Percentiles rank a stretch among this genome's conserved stretches.
These are phyloP conservation scores for Nymphalis c-album DNA, from an alignment of 2,888 invertebrate species.

Conservation along the genomic window DNA sequence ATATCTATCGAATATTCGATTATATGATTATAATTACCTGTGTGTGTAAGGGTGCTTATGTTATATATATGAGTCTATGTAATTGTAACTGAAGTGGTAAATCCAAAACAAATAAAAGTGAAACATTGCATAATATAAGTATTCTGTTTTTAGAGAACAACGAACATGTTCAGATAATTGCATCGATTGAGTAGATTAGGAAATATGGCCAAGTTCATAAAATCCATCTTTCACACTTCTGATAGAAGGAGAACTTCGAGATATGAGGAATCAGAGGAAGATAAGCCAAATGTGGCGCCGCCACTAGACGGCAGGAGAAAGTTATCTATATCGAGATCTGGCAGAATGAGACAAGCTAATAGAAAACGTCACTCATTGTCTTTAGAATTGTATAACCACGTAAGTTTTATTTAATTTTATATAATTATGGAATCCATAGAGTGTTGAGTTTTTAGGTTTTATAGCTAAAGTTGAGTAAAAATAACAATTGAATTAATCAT, in stretches of 20 bases:
- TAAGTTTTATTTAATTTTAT: slow-evolving; percentile 44
- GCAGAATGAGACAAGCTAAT: slow-evolving; percentile 80
- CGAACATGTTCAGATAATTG: background rate
- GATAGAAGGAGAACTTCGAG: slow-evolving; percentile 53
- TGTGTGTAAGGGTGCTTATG: too few species aligned
- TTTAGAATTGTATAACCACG: slow-evolving; percentile 78
- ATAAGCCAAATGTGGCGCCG: slow-evolving; percentile 50
- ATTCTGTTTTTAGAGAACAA: slow-evolving; percentile 10
- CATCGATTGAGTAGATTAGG: slow-evolving; percentile 5
- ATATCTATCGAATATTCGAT: too few species aligned
- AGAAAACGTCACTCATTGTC: slow-evolving; percentile 78
- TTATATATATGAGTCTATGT: too few species aligned
- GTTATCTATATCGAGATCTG: slow-evolving; percentile 82
- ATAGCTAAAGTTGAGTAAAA: too few species aligned
- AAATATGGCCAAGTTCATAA: slow-evolving; percentile 72
- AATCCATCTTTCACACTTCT: slow-evolving; percentile 63
- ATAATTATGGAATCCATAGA: too few species aligned
- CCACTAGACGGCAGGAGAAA: slow-evolving; percentile 62
- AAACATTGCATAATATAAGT: slow-evolving; percentile 1
- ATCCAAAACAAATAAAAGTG: too few species aligned
- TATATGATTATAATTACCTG: too few species aligned
- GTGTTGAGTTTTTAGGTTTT: too few species aligned
- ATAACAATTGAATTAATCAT: too few species aligned
- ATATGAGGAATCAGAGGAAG: slow-evolving; percentile 59
- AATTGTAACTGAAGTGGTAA: too few species aligned